Evolutionary conservation across 2,888 invertebrate genomes (phyloP).

Genomic region (Eustalomyia histrio): DNA sequence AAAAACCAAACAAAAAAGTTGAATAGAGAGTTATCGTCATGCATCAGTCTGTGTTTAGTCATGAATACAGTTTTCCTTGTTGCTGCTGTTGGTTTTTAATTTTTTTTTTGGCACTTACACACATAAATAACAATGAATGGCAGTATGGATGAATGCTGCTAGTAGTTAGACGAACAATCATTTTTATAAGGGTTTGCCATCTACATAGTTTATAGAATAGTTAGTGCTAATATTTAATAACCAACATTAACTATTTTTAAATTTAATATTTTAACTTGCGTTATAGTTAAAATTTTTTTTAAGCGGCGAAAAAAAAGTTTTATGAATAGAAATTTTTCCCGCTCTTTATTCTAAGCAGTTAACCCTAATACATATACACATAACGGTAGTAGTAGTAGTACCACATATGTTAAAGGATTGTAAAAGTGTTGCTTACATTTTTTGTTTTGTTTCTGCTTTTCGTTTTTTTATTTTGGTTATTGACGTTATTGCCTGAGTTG

Average conservation of each 20-base stretch:
- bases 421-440: conserved; percentile 31
- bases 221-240: too few species aligned
- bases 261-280: too few species aligned
- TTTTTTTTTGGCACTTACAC: conserved; percentile 47
- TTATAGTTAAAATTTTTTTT: too few species aligned
- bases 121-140: conserved; percentile 63
- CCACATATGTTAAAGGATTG: conserved; percentile 13
- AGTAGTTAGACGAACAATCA: conserved; percentile 9
- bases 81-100: conserved; percentile 14
- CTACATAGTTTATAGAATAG: too few species aligned
- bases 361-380: not conserved
- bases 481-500: not conserved
- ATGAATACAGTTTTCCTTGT: conserved; percentile 25
- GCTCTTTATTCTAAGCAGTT: not conserved
- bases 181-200: not conserved
- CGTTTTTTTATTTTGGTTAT: conserved; percentile 4
- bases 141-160: conserved; percentile 49
- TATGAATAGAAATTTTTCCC: too few species aligned
- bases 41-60: conserved; percentile 58
- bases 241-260: too few species aligned
- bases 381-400: not conserved
- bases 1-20: conserved; percentile 31
- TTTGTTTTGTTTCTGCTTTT: not conserved
- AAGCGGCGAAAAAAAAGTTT: too few species aligned
- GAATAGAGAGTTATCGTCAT: conserved; percentile 48